Evolutionary conservation across 2,113 vertebrate species (phyloP).

Genomic region (Aythya baeri): DNA sequence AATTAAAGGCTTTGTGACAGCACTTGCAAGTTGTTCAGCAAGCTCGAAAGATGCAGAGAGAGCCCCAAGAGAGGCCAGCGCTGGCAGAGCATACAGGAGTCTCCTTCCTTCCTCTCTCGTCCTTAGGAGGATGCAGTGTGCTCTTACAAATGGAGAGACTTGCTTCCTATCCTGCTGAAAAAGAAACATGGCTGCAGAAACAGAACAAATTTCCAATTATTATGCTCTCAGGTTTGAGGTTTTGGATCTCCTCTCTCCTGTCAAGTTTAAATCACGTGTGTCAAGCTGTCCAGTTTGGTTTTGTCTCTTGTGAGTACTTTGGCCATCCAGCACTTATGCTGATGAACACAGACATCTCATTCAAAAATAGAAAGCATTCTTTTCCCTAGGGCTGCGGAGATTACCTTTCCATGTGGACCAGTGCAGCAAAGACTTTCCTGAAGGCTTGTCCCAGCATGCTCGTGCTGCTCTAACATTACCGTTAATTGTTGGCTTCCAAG

Average conservation of each 20-base stretch:
- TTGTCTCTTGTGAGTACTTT: neutral
- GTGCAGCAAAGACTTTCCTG: neutral
- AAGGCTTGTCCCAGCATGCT: neutral
- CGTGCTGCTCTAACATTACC: neutral
- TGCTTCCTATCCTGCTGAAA: neutral
- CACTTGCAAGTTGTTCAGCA: neutral
- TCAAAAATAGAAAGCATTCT: neutral
- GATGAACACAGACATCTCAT: neutral
- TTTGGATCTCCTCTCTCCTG: neutral
- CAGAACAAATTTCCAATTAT: neutral
- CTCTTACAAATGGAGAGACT: neutral
- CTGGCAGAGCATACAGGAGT: neutral
- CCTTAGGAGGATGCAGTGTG: neutral
- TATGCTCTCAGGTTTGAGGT: neutral
- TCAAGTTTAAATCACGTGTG: neutral
- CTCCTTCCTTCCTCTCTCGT: slow-evolving; percentile 17
- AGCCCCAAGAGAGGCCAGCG: neutral
- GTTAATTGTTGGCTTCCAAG: neutral
- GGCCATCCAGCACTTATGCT: neutral
- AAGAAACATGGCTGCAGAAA: neutral
- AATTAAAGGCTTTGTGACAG: neutral
- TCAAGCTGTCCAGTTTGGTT: neutral
- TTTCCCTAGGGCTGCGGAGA: neutral
- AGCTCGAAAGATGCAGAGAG: neutral
- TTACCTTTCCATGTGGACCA: neutral